Percentiles rank a stretch among this genome's conserved stretches.
Conservation (phyloP, 92 coral and sea anemone genomes). For the Actinernus sp. region DNA sequence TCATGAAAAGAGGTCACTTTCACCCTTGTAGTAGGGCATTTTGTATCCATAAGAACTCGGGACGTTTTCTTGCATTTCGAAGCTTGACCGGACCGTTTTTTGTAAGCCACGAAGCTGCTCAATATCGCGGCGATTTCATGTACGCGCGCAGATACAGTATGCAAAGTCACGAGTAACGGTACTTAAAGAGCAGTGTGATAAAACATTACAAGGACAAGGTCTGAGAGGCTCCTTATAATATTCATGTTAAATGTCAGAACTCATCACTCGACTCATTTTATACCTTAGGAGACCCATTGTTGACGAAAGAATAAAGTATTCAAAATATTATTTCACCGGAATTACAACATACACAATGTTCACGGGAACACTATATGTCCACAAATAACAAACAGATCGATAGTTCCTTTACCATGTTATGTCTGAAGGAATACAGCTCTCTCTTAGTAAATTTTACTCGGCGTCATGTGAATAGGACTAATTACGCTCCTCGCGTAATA, state of each 20-base stretch:
- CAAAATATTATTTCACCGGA: conserved; percentile 11
- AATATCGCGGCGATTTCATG: too few relatives aligned
- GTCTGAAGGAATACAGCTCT: conserved; percentile 43
- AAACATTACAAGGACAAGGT: neutral
- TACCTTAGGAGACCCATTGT: neutral
- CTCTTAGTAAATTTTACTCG: conserved; percentile 34
- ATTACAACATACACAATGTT: conserved; percentile 10
- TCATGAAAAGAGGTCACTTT: too few relatives aligned
- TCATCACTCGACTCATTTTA: neutral
- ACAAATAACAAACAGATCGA: conserved; percentile 50
- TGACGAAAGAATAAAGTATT: neutral
- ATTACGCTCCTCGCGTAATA: conserved; percentile 74
- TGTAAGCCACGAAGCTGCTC: too few relatives aligned
- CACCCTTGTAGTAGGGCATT: neutral
- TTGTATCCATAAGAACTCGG: too few relatives aligned
- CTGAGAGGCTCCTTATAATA: too few relatives aligned
- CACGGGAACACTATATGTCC: conserved; percentile 3
- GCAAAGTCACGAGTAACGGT: too few relatives aligned
- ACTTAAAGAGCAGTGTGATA: too few relatives aligned
- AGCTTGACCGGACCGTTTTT: too few relatives aligned
- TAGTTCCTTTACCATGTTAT: conserved; percentile 23
- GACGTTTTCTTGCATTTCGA: too few relatives aligned
- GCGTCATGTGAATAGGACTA: conserved; percentile 66
- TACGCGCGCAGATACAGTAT: too few relatives aligned
- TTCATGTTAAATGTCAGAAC: neutral